Evolutionary conservation across 2,888 invertebrate species (phyloP), one percentile per base, ranked within the genome.

Genomic region (Thymelicus sylvestris): DNA sequence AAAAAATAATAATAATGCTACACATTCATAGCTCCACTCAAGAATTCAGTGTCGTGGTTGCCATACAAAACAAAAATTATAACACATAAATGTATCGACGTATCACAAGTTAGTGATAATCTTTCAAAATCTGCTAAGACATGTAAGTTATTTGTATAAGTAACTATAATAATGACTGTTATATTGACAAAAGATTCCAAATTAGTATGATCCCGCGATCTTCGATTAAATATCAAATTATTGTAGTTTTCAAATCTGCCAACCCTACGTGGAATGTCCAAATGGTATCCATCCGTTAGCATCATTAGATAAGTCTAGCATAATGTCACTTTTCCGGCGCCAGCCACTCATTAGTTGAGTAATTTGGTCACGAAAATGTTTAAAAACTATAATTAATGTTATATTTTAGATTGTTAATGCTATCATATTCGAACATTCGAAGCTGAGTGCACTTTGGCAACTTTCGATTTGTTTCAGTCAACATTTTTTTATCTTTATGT

Each of bases 301-400:
- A 71, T 47, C 66, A 71, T 71, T 66, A 71, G 61, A 66, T 71
- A 71, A 61, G 71, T 66, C 52, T 48, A 13, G 66, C 55, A 66
- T 66, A 71, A 71, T 66, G 66, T 61, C 61, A 71, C 71, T 71
- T 66, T 71, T 71, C 71, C 71, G 71, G 71, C 66, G 71, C 71
- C 71, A 66, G 7, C 12, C 44, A 66, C 44, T 61, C 41, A 59
- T 44, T 48, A 38, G 66, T 71, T 71, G 66, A 66, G 61, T 55
- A 71, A 71, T 55, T 47, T 55, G 47, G n/a, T 71, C 71, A 71
- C 71, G 61, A 66, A 71, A 15, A 15, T 0, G 62, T 44, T 64
- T 66, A 52, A 66, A 55, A 65, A 61, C 41, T 52, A 44, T 65
- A 52, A 59, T 39, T 60, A 60, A 60, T 60, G 55, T 70, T 55